A percentile compares a stretch with the other conserved stretches of the same genome.
These are phyloP conservation scores for Drosophila orosa DNA, from an alignment of 1,140 invertebrate genomes.

Conservation along the genomic window DNA sequence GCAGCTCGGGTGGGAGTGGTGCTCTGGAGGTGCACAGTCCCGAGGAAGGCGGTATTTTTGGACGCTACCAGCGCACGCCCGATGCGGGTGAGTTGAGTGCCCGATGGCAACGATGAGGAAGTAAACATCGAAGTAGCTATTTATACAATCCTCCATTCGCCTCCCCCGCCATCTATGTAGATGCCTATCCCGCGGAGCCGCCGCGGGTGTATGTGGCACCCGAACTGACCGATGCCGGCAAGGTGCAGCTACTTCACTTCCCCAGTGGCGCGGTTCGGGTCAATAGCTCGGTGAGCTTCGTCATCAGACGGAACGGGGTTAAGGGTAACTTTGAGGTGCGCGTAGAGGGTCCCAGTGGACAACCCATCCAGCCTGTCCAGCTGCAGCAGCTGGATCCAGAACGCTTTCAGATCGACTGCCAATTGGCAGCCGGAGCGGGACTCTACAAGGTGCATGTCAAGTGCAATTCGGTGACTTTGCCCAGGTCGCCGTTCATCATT, in stretches of 20 bases:
- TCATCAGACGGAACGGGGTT: constrained; percentile 77
- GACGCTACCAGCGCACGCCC: constrained; percentile 81
- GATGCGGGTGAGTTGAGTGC: constrained; percentile 75
- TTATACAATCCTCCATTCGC: constrained; percentile 30
- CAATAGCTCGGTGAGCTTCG: constrained; percentile 62
- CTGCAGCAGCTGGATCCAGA: constrained; percentile 90
- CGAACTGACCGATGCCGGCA: constrained; percentile 73
- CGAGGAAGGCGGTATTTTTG: constrained; percentile 75
- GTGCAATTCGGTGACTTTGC: constrained; percentile 95
- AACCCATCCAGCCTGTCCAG: constrained; percentile 47
- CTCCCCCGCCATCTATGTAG: constrained; percentile 36
- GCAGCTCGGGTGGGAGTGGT: constrained; percentile 25
- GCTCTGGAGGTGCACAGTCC: constrained; percentile 44
- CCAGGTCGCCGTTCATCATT: constrained; percentile 92
- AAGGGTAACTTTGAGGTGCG: constrained; percentile 81
- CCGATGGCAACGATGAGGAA: constrained; percentile 41
- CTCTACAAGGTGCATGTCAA: constrained; percentile 94
- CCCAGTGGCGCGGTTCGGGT: constrained; percentile 72
- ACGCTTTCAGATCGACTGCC: constrained; percentile 91
- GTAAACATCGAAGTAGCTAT: constrained; percentile 60
- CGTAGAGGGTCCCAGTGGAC: constrained; percentile 71
- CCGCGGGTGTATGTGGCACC: constrained; percentile 73
- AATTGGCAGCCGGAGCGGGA: constrained; percentile 93
- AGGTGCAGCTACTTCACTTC: constrained; percentile 77
- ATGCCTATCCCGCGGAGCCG: constrained; percentile 75